Conservation (phyloP, 2,797 vertebrate species). For the Brachymystax lenok region DNA sequence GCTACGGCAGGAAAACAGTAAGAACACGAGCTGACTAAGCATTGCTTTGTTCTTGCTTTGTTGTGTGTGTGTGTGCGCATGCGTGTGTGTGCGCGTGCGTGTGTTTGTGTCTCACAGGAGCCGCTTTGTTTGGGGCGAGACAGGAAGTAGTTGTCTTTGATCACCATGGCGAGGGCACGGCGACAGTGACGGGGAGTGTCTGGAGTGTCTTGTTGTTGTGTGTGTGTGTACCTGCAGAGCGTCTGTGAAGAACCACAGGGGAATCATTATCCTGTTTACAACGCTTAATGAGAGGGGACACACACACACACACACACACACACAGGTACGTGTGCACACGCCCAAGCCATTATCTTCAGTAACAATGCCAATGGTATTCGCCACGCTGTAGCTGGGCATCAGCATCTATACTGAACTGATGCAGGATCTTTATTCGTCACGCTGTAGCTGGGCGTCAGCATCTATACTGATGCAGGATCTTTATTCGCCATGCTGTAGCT, state of each 20-base stretch:
- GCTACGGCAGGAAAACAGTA: conserved; percentile 55
- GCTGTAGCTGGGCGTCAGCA: no score
- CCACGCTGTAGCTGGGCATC: no score
- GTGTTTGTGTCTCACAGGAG: neutral
- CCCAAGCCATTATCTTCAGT: no score
- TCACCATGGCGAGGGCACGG: conserved; percentile 68
- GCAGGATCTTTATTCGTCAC: no score
- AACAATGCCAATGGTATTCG: no score
- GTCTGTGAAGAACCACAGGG: conserved; percentile 57
- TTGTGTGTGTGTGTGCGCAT: neutral
- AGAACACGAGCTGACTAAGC: conserved; percentile 32
- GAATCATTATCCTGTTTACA: conserved; percentile 80
- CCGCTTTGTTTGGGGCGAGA: conserved; percentile 26
- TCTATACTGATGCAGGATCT: no score
- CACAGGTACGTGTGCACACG: no score
- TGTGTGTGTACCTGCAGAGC: conserved; percentile 22
- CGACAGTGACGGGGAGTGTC: conserved; percentile 71
- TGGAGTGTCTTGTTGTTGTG: conserved; percentile 45
- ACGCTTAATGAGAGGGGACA: conserved; percentile 72
- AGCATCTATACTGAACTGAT: no score
- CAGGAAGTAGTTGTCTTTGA: conserved; percentile 75
- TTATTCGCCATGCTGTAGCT: no score
- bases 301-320: no score
- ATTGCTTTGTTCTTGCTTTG: neutral
- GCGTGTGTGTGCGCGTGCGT: no score